Percentiles rank a stretch among this genome's conserved stretches.
Evolutionary conservation across 1,140 invertebrate genomes (phyloP).

Genomic region (Drosophila rufa): DNA sequence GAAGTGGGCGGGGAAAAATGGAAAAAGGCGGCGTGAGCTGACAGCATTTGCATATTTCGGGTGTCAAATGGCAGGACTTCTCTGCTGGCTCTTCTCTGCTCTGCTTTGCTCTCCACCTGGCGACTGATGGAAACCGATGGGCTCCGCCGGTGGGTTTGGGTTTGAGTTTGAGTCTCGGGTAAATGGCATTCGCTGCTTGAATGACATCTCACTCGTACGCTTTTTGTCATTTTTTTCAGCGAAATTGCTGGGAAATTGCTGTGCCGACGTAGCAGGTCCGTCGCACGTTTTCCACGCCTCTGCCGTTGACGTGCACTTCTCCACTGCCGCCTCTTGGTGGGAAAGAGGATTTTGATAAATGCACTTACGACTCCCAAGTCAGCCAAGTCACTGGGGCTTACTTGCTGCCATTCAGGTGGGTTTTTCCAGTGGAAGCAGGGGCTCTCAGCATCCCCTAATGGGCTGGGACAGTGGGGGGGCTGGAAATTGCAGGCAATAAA

Average conservation of each 20-base stretch:
- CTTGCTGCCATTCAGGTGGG: constrained; percentile 14
- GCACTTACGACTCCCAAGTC: constrained; percentile 61
- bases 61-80: constrained; percentile 60
- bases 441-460: constrained; percentile 26
- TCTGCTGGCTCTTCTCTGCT: neutral
- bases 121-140: constrained; percentile 29
- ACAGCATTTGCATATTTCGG: constrained; percentile 75
- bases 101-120: constrained; percentile 20
- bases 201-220: constrained; percentile 62
- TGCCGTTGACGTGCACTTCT: constrained; percentile 46
- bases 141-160: neutral
- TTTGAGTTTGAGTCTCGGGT: constrained; percentile 27
- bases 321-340: neutral
- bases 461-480: constrained; percentile 1
- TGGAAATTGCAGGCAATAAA: constrained; percentile 54
- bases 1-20: constrained; percentile 3
- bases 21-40: constrained; percentile 31
- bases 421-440: constrained; percentile 15
- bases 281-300: constrained; percentile 38
- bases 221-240: constrained; percentile 45
- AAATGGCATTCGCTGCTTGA: constrained; percentile 63
- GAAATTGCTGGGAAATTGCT: constrained; percentile 68
- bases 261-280: constrained; percentile 38
- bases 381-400: constrained; percentile 39
- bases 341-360: constrained; percentile 74